phyloP scores from a whole-genome alignment of 2,113 vertebrate species.

The Theristicus caerulescens region DNA sequence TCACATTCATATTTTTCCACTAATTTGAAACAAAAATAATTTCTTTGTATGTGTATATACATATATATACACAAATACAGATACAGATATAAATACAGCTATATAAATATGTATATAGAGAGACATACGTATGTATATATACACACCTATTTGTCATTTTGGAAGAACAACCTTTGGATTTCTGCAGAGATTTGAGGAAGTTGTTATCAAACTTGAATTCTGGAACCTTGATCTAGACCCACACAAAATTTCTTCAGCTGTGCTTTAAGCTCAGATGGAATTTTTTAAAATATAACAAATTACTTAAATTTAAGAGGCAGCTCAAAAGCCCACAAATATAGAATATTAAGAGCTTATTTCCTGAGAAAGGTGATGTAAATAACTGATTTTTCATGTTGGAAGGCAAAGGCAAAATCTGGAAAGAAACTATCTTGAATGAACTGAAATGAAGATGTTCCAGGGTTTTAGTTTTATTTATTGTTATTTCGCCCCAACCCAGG shows the following conservation, averaged over 20 bases:
- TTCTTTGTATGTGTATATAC: neutral
- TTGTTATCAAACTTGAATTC: neutral
- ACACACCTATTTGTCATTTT: neutral
- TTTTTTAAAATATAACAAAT: neutral
- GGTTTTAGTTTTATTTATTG: neutral
- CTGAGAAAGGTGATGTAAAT: neutral
- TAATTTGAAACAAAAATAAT: neutral
- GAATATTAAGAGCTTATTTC: neutral
- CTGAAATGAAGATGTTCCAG: neutral
- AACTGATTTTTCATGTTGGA: neutral
- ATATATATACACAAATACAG: neutral
- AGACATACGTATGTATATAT: accelerated
- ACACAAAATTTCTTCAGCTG: neutral
- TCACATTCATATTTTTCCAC: neutral
- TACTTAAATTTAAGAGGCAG: neutral
- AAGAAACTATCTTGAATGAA: neutral
- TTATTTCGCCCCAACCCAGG: accelerated
- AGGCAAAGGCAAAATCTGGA: neutral
- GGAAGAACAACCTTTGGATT: neutral
- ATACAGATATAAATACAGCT: neutral
- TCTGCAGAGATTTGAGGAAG: neutral
- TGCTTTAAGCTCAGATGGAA: neutral
- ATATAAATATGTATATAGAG: neutral
- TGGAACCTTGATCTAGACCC: neutral
- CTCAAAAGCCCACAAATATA: neutral